Percentiles rank a stretch among this genome's conserved stretches.
phyloP scores from a whole-genome alignment of 2,888 invertebrate species.

The Synanthedon tipuliformis region DNA sequence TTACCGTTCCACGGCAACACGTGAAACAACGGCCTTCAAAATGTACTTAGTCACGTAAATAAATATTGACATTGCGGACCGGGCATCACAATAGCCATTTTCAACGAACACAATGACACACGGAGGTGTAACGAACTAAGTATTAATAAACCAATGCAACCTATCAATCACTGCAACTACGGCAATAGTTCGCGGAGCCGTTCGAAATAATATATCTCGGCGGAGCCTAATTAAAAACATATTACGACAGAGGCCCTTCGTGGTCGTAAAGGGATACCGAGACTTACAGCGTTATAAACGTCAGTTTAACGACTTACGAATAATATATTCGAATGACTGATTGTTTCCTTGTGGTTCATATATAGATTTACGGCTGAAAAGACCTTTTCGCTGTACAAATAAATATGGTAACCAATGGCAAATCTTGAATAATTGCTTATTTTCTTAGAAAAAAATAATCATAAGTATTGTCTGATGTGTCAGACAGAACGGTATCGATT shows the following conservation, averaged over 20 bases:
- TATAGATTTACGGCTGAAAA: too few species aligned
- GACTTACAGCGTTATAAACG: neutral
- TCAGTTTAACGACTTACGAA: too few species aligned
- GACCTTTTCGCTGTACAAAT: too few species aligned
- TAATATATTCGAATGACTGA: too few species aligned
- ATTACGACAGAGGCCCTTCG: slow-evolving; percentile 30
- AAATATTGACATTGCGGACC: slow-evolving; percentile 1
- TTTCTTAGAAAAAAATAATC: too few species aligned
- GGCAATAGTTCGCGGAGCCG: slow-evolving; percentile 12
- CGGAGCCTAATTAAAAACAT: slow-evolving; percentile 40
- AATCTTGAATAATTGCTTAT: too few species aligned
- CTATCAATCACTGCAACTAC: slow-evolving; percentile 38
- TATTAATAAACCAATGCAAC: slow-evolving; percentile 13
- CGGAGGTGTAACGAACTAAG: slow-evolving; percentile 6
- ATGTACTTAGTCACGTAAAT: slow-evolving; percentile 7
- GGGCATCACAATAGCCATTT: neutral
- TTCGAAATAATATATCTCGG: too few species aligned
- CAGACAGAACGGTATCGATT: too few species aligned
- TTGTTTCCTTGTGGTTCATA: too few species aligned
- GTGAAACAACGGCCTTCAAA: slow-evolving; percentile 12
- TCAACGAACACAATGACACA: neutral
- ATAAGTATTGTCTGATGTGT: too few species aligned
- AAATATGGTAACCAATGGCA: too few species aligned
- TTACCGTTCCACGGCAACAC: neutral
- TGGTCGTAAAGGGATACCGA: slow-evolving; percentile 13